phyloP scores from a whole-genome alignment of 1,140 invertebrate species.

The Sitobion miscanthi region DNA sequence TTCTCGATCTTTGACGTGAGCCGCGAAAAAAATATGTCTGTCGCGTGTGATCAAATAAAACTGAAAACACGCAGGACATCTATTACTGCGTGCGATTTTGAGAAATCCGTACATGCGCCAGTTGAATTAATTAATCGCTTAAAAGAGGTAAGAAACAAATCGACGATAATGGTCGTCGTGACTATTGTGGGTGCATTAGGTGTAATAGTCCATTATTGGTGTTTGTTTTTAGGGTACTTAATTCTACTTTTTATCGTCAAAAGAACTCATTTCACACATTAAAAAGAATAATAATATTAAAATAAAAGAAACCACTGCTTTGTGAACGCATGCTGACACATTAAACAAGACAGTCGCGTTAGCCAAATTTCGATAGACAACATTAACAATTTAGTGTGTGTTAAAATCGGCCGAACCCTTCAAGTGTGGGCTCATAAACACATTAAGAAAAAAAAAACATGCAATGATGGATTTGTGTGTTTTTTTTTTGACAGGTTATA shows the following conservation, averaged over 20 bases:
- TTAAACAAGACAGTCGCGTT: not conserved
- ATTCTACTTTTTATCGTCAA: not conserved
- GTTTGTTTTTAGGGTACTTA: not conserved
- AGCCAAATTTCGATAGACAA: constrained; percentile 31
- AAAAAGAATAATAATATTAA: not conserved
- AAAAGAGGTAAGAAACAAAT: not conserved
- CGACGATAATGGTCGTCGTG: not conserved
- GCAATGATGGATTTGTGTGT: not conserved
- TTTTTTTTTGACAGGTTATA: not conserved
- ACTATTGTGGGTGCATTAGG: not conserved
- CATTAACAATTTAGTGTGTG: constrained; percentile 26
- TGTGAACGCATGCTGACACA: not conserved
- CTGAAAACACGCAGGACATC: not conserved
- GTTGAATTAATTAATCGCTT: not conserved
- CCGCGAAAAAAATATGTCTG: not conserved
- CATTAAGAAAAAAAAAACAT: not conserved
- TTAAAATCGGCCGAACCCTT: constrained; percentile 25
- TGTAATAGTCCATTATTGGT: not conserved
- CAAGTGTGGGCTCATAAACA: not conserved
- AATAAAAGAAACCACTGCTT: not conserved
- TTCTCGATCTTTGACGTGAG: not conserved
- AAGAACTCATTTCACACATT: not conserved
- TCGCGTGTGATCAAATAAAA: not conserved
- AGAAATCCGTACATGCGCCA: not conserved
- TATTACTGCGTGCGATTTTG: not conserved